Base-by-base conservation (phyloP, 2,888 invertebrate genomes). In the Thyatira batis region DNA sequence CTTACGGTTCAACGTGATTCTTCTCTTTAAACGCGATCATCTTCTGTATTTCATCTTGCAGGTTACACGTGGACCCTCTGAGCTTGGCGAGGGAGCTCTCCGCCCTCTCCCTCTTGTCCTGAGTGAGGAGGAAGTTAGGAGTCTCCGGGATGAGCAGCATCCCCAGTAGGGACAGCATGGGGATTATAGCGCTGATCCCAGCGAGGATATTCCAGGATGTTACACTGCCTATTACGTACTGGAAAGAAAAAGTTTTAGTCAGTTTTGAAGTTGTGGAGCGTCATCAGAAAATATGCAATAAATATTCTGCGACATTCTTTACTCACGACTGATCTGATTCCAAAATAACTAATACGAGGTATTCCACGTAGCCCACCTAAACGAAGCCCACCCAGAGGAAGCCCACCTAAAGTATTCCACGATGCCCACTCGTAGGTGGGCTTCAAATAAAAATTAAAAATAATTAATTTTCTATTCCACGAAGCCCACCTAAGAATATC, bases 91-190 rank as follows among this genome's bases (percentile, higher is more conserved):
- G 79, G 0, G 94, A 93, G 49, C 85, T 87, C 58, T 93, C 86
- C 0, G 95, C 95, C 44, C 94, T 90, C 25, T 93, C 93, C 33
- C 92, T 91, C 60, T 92, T 92, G 57, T 93, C 93, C 45, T 93
- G 92, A 2, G 93, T 92, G 13, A 96, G 89, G 11, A 95, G 92
- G 80, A 93, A 96, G 69, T 95, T 94, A 1, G 96, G 96, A 0
- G 95, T 94, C 73, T 96, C 96, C 0, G 96, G 96, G 52, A 95
- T 91, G 10, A 94, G 76, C 21, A 94, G 84, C 90, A 95, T 94
- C 0, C 93, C 82, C 0, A 94, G 61, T 0, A 95, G 74, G 0
- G 95, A 93, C 0, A 94, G 54, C 0, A 94, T 86, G 0, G 95
- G 94, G 0, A 95, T 72, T 1, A 93, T 75, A 0, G 94, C 88